These are phyloP conservation scores for Folsomia candida DNA, from an alignment of 2,888 invertebrate species.

Conservation along the genomic window DNA sequence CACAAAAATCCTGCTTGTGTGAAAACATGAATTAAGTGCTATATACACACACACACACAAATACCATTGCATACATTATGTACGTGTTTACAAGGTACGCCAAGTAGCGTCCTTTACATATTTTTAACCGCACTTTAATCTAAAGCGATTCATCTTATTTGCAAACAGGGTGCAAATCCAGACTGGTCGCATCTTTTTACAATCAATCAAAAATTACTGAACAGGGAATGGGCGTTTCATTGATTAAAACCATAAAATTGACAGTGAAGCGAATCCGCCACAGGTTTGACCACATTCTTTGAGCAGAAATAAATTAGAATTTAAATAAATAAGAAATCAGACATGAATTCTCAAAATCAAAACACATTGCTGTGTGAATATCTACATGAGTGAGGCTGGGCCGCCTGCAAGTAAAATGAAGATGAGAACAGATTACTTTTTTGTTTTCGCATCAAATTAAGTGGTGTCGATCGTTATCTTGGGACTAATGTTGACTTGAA, in stretches of 20 bases:
- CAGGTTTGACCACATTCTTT: slow-evolving; percentile 2
- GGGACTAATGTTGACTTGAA: background rate
- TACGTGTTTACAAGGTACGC: too few species aligned
- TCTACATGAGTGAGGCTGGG: background rate
- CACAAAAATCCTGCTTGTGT: background rate
- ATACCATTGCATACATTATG: too few species aligned
- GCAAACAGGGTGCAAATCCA: background rate
- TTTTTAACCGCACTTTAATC: background rate
- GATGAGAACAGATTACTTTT: background rate
- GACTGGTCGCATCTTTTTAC: background rate
- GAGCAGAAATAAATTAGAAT: slow-evolving; percentile 2
- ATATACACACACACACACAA: too few species aligned
- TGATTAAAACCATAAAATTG: slow-evolving; percentile 2
- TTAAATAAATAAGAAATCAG: slow-evolving; percentile 3
- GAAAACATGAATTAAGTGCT: too few species aligned
- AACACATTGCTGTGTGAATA: background rate
- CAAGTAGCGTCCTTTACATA: background rate
- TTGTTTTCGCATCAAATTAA: background rate
- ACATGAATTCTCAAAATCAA: slow-evolving; percentile 1
- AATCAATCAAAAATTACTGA: slow-evolving; percentile 8
- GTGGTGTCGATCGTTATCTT: background rate
- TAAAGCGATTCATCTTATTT: background rate
- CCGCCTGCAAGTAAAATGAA: background rate
- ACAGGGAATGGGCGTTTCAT: slow-evolving; percentile 1
- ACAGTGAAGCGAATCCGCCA: background rate